Evolutionary conservation across 53 echinoderm and acorn worm species (phyloP).

Genomic region (Stichopus horrens): DNA sequence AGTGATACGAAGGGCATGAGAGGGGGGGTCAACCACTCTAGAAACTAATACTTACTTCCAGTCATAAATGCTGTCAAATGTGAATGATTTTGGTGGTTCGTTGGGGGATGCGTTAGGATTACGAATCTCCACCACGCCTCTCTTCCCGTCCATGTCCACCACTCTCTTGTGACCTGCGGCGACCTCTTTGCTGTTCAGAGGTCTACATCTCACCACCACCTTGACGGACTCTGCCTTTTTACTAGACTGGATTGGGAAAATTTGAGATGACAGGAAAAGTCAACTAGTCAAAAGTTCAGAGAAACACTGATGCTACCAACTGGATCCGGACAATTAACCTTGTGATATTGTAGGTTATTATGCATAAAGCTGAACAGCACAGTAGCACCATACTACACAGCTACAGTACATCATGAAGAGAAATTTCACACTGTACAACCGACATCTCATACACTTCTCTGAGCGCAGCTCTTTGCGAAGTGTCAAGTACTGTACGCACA

Average conservation of each 20-base stretch:
- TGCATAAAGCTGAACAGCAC: no score
- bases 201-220: constrained; percentile 96
- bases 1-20: no score
- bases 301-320: no score
- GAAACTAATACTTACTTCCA: constrained; percentile 90
- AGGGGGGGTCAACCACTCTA: no score
- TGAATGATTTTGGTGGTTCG: constrained; percentile 85
- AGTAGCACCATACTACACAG: no score
- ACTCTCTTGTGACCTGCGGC: constrained; percentile 61
- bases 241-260: constrained; percentile 68
- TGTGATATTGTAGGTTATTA: no score
- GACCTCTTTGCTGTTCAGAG: constrained; percentile 87
- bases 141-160: constrained; percentile 89
- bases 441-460: no score
- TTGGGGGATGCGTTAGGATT: constrained; percentile 67
- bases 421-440: neutral
- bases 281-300: no score
- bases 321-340: no score
- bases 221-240: constrained; percentile 89
- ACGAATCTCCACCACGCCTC: constrained; percentile 71
- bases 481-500: no score
- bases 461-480: no score
- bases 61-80: constrained; percentile 93
- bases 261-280: no score
- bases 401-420: neutral